Percentiles rank a stretch among this genome's conserved stretches.
Evolutionary conservation across 2,888 invertebrate species (phyloP).

Genomic region (Elegia similella): DNA sequence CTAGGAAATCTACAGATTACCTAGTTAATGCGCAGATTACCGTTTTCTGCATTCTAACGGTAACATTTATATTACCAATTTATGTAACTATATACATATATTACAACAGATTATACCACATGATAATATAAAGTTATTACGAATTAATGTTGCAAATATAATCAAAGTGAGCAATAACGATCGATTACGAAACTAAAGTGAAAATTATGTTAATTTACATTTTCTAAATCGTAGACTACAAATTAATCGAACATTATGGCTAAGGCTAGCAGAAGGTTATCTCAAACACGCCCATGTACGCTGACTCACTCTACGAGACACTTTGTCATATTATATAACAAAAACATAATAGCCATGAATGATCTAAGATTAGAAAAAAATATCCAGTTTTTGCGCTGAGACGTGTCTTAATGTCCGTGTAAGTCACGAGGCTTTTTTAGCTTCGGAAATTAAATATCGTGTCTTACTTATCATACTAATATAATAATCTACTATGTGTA

Average conservation of each 20-base stretch:
- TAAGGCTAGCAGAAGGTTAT: constrained; percentile 3
- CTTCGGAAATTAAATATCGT: too few species aligned
- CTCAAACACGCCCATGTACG: neutral
- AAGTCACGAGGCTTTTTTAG: too few species aligned
- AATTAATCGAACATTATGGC: constrained; percentile 3
- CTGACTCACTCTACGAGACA: constrained; percentile 2
- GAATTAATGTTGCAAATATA: neutral
- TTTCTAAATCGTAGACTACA: neutral
- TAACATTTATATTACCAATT: too few species aligned
- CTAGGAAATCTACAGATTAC: too few species aligned
- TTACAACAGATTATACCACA: too few species aligned
- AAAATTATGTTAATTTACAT: neutral
- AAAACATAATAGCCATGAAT: neutral
- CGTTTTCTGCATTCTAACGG: too few species aligned
- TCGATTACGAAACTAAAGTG: neutral
- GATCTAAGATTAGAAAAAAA: neutral
- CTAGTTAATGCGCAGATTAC: too few species aligned
- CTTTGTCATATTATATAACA: constrained; percentile 1
- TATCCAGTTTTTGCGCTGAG: neutral
- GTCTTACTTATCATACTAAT: too few species aligned
- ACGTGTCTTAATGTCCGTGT: neutral
- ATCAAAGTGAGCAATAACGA: neutral
- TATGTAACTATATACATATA: too few species aligned
- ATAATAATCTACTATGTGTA: too few species aligned
- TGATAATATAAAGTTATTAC: too few species aligned